These are phyloP conservation scores for Zhengitettix transpicula DNA, from an alignment of 2,888 invertebrate genomes.

Conservation along the genomic window DNA sequence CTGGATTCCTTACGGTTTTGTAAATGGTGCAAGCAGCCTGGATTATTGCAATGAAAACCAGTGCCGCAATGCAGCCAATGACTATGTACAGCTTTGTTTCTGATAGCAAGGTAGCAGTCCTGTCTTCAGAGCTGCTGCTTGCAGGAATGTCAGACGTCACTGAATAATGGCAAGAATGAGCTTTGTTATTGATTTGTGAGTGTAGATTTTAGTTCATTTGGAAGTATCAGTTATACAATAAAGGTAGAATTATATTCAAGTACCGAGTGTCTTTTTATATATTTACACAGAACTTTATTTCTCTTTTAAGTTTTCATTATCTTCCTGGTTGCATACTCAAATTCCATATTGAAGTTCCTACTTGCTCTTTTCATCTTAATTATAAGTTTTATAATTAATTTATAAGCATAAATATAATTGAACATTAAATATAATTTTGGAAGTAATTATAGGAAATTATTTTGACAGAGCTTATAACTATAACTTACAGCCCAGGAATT, in stretches of 20 bases:
- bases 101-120: constrained; percentile 26
- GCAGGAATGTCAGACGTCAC: constrained; percentile 27
- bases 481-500: constrained; percentile 47
- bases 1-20: constrained; percentile 39
- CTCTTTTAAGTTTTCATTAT: too few relatives aligned
- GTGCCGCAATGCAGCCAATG: constrained; percentile 61
- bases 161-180: constrained; percentile 22
- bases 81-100: constrained; percentile 67
- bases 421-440: not conserved
- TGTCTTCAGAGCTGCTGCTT: not conserved
- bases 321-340: too few relatives aligned
- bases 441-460: not conserved
- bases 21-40: constrained; percentile 75
- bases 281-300: too few relatives aligned
- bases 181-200: too few relatives aligned
- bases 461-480: not conserved
- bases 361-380: not conserved
- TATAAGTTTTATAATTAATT: not conserved
- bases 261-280: too few relatives aligned
- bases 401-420: not conserved
- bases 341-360: too few relatives aligned
- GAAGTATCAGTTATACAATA: too few relatives aligned
- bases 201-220: too few relatives aligned
- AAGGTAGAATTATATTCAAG: too few relatives aligned
- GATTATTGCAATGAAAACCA: constrained; percentile 60